Evolutionary conservation across 2,113 vertebrate species (phyloP).

Genomic region (Eretmochelys imbricata): DNA sequence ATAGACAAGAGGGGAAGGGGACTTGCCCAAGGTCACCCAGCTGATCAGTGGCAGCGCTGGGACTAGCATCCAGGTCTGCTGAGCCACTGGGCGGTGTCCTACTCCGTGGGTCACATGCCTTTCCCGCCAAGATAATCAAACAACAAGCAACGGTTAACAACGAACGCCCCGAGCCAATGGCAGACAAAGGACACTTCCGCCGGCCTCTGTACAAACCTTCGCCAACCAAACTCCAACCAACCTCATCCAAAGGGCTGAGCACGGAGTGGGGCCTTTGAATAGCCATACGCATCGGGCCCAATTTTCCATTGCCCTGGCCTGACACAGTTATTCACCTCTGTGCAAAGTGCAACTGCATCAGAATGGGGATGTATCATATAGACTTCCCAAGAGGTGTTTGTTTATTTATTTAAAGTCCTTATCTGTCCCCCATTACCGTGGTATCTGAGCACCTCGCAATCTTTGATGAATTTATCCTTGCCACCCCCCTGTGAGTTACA

Average conservation of each 20-base stretch:
- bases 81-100: not conserved
- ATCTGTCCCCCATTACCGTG: not conserved
- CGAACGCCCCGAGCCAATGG: not conserved
- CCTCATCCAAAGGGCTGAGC: not conserved
- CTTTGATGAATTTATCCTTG: not conserved
- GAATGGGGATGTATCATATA: not conserved
- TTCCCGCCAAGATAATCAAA: too few relatives aligned
- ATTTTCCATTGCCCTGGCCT: not conserved
- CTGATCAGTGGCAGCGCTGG: not conserved
- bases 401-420: not conserved
- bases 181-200: not conserved
- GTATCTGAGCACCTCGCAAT: not conserved
- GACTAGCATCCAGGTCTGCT: not conserved
- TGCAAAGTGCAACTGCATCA: not conserved
- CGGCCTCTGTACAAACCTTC: not conserved
- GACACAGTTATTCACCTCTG: not conserved
- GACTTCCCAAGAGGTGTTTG: too few relatives aligned
- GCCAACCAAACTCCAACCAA: not conserved
- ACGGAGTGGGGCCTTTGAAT: not conserved
- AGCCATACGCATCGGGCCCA: not conserved
- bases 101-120: too few relatives aligned
- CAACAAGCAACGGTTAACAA: too few relatives aligned
- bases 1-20: not conserved
- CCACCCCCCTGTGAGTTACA: not conserved
- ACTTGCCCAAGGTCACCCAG: not conserved